phyloP scores from a whole-genome alignment of 2,113 vertebrate species.

The Orientallactaga bullata region DNA sequence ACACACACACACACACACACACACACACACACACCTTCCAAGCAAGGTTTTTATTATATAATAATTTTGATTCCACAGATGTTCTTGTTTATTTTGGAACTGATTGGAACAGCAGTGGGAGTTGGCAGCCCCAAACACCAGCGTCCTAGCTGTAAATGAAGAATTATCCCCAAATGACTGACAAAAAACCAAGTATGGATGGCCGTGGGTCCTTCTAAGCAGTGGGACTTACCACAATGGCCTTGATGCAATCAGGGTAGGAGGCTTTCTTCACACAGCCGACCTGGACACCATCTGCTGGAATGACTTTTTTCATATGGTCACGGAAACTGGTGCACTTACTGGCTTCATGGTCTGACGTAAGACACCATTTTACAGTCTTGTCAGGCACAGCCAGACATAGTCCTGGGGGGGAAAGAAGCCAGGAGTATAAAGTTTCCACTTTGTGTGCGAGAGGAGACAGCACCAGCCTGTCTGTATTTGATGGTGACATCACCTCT shows the following conservation, averaged over 20 bases:
- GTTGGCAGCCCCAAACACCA: not conserved
- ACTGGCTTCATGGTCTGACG: conserved; percentile 80
- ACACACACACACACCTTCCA: not conserved
- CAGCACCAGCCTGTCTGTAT: not conserved
- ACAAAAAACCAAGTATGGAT: not conserved
- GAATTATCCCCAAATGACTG: not conserved
- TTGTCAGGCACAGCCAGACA: conserved; percentile 81
- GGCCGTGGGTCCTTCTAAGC: not conserved
- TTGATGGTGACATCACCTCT: not conserved
- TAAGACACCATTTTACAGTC: conserved; percentile 86
- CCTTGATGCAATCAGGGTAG: conserved; percentile 80
- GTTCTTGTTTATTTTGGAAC: conserved; percentile 5
- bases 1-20: not conserved
- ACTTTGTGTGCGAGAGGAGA: not conserved
- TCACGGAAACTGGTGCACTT: conserved; percentile 84
- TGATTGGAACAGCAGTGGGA: not conserved
- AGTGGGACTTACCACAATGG: conserved; percentile 84
- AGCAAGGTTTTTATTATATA: not conserved
- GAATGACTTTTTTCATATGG: conserved; percentile 47
- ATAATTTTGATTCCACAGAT: not conserved
- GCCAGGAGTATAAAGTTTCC: not conserved
- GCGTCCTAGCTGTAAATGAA: not conserved
- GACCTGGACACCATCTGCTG: conserved; percentile 28
- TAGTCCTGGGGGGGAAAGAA: conserved; percentile 80
- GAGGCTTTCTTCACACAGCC: conserved; percentile 78